phyloP scores from a whole-genome alignment of 2,113 vertebrate species.

The Phylloscopus whistleri region DNA sequence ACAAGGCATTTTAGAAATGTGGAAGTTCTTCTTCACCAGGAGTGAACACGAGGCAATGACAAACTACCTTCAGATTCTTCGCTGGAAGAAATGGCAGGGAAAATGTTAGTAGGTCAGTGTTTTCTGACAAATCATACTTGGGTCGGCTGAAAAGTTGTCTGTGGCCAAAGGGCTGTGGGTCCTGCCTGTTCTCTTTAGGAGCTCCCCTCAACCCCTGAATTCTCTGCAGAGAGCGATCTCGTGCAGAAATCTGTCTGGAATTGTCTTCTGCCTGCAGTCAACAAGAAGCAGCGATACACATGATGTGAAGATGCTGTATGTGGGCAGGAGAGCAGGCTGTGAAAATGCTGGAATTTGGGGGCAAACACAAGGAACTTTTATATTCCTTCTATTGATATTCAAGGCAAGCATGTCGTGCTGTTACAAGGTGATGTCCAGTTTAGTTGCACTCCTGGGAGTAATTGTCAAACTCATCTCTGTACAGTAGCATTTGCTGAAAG shows the following conservation, averaged over 20 bases:
- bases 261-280: neutral
- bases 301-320: fast-evolving
- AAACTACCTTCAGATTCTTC: neutral
- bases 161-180: neutral
- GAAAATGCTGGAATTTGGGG: neutral
- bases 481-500: neutral
- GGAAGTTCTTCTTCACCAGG: neutral
- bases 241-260: neutral
- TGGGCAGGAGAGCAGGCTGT: neutral
- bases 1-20: neutral
- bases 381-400: neutral
- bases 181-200: neutral
- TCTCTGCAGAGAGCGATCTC: neutral
- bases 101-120: neutral
- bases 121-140: neutral
- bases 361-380: neutral
- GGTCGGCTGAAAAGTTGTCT: neutral
- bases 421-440: neutral
- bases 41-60: neutral
- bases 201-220: neutral
- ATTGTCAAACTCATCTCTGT: neutral
- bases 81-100: neutral
- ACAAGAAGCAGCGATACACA: fast-evolving
- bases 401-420: neutral
- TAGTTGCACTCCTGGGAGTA: neutral